Evolutionary conservation across 2,797 vertebrate species (phyloP), one percentile per base, ranked within the genome.

Genomic region (Geotria australis): DNA sequence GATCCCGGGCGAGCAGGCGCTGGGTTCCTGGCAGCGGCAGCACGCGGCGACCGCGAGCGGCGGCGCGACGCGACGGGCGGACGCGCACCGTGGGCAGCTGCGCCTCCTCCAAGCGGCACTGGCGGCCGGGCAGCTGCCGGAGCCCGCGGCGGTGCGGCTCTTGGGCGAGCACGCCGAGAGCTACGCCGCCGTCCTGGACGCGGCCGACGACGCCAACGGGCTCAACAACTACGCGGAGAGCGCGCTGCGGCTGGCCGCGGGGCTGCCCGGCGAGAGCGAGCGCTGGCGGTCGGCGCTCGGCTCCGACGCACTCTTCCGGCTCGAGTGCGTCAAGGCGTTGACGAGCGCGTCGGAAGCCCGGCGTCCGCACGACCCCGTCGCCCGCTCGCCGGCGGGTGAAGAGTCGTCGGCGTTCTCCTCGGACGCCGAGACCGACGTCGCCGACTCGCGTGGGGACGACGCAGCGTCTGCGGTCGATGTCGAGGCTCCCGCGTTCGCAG

Each of bases 191-290:
- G 67, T 89, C 67, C 65, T 93, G 67, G 91, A 94, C 73, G 94
- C 81, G 13, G 83, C 84, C 68, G 78, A 78, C 65, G 69, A 66
- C 47, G 68, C 60, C 66, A 72, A 68, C 7, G 83, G 88, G 60
- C 75, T 95, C 57, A 93, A 94, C 74, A 96, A 93, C 76, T 89
- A 89, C 3, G 83, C 83, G 2, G 80, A 82, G 49, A 73, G 70
- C 58, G 74, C 81, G 13, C 66, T 94, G 67, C 71, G 79, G 71
- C 70, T 85, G 74, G 77, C 79, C 60, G 76, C 73, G 57, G 77
- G 74, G 76, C 83, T 80, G 66, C 82, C 66, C 63, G 81, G 79
- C 63, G 70, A 80, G 72, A 89, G 83, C 60, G 72, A 79, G 68
- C 79, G 79, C 67, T 99, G 85, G 86, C 76, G 78, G 65, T 91